A percentile compares a stretch with the other conserved stretches of the same genome.
phyloP scores from a whole-genome alignment of 2,888 invertebrate genomes.

The Thysanoteuthis rhombus region DNA sequence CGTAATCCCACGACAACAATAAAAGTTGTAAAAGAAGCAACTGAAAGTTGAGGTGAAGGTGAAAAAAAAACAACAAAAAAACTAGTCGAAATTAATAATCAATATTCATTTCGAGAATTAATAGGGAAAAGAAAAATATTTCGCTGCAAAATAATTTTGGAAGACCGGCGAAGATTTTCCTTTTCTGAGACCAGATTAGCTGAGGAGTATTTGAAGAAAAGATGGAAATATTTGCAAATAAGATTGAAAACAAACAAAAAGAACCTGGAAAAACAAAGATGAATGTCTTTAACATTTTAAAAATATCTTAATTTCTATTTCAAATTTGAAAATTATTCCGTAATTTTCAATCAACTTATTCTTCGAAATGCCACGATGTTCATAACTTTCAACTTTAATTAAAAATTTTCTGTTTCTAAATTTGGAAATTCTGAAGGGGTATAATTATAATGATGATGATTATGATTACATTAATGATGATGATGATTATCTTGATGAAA shows the following conservation, averaged over 20 bases:
- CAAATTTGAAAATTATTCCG: no score
- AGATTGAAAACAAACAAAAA: not conserved
- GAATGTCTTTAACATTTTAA: not conserved
- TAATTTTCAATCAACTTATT: not conserved
- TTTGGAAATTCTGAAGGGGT: not conserved
- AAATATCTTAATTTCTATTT: not conserved
- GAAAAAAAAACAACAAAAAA: no score
- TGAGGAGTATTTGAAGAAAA: no score
- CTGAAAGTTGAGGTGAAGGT: no score
- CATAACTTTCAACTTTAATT: not conserved
- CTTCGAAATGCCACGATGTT: not conserved
- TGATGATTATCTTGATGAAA: no score
- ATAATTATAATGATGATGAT: not conserved
- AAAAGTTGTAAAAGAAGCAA: no score
- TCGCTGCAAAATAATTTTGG: not conserved
- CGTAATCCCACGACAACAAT: no score
- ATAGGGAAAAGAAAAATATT: not conserved
- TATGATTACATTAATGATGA: not conserved
- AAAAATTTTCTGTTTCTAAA: not conserved
- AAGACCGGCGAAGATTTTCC: not conserved
- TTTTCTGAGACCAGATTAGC: not conserved
- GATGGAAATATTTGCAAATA: not conserved
- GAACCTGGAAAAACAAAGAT: no score
- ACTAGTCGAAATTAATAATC: no score
- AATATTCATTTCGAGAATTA: not conserved